A percentile compares a stretch with the other conserved stretches of the same genome.
Evolutionary conservation across 2,888 invertebrate genomes (phyloP).

Genomic region (Agapostemon virescens): DNA sequence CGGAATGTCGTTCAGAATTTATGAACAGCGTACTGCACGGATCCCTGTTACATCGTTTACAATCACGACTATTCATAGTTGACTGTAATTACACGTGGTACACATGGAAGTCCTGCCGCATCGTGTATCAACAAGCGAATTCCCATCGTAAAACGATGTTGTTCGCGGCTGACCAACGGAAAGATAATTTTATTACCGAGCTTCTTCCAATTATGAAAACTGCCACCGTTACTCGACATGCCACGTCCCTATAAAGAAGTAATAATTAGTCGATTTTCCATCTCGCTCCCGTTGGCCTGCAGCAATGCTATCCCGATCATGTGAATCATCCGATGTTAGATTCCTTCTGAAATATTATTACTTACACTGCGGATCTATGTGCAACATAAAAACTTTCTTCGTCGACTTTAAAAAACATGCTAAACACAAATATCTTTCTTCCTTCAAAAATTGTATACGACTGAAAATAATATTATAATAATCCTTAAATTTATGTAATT

Average conservation of each 20-base stretch:
- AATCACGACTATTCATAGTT: constrained; percentile 7
- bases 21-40: no score
- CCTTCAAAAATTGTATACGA: no score
- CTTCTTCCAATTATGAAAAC: constrained; percentile 35
- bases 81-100: constrained; percentile 15
- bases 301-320: neutral
- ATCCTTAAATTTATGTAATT: neutral
- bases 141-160: constrained; percentile 29
- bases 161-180: neutral
- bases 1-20: neutral
- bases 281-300: neutral
- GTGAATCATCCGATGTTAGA: neutral
- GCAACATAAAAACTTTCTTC: no score
- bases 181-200: constrained; percentile 38
- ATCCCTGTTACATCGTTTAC: constrained; percentile 13
- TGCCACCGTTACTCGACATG: constrained; percentile 23
- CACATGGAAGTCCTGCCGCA: neutral
- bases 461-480: no score
- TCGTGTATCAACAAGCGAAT: constrained; percentile 16
- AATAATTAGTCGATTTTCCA: constrained; percentile 20
- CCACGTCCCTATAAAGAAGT: neutral
- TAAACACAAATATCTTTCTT: no score
- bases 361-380: no score
- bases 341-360: no score
- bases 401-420: no score